Base-by-base conservation (phyloP, 2,888 invertebrate genomes). In the Mythimna ferrago region DNA sequence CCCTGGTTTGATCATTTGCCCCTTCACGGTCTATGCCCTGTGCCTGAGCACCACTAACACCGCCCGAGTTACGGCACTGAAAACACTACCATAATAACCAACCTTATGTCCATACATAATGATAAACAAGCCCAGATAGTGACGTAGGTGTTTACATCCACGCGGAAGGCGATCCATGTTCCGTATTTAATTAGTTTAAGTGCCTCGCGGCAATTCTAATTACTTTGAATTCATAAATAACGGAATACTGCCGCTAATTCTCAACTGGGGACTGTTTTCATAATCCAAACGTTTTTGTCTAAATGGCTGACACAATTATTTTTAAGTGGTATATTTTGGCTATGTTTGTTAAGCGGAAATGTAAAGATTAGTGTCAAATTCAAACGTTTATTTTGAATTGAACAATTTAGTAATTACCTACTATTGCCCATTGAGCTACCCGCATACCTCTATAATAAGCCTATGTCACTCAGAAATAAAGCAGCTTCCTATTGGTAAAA, bases 171-270 rank as follows among this genome's bases (percentile, higher is more conserved):
- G 26, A 66, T 76, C 38, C 61, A 7, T 44, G 26, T 32, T 26
- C n/a, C 14, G 21, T 51, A 58, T 56, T 57, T 66, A 71, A 79
- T 79, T 76, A 76, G 32, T 21, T 11, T 26, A 68, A 79, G 78
- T 81, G 78, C 26, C 21, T 9, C 32, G 58, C 32, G 60, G 56
- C 44, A 51, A 2, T 53, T 61, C 38, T 81, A 81, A 81, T 79
- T 76, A 76, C 70, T 81, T 35, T 60, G 38, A 57, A 79, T 76
- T 6, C 60, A 78, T 76, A 56, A 74, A 67, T 74, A 67, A 65
- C 38, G 32, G 60, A 26, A 53, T 66, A 57, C 53, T 53, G 5
- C 11, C 48, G 66, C n/a, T 80, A 80, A 77, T 66, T 73, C 35
- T 38, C n/a, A 62, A 32, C 41, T 21, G 10, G 74, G 64, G 68